Base-by-base conservation (phyloP, 2,888 invertebrate species). In the Artemia sp. region DNA sequence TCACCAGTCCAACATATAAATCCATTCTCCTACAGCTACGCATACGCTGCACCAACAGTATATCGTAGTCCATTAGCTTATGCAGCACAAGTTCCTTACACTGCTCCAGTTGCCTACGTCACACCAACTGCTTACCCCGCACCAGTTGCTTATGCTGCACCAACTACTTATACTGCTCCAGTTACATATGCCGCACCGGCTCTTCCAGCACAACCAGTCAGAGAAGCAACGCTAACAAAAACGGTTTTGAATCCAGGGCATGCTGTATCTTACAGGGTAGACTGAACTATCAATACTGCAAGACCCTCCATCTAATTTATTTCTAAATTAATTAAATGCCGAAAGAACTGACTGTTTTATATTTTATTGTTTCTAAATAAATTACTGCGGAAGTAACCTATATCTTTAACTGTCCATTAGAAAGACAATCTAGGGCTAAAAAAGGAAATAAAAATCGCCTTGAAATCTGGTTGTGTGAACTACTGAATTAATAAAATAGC, bases 171-270 rank as follows among this genome's bases (percentile, higher is more conserved):
- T 72, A 14, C 73, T 70, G 52, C 73, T 67, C 72, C 73, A 70
- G 68, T 68, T 14, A 69, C 67, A 11, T 68, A 70, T 53, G 74
- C 72, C 70, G 74, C 75, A 70, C 72, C 74, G 68, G 72, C 74
- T 12, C 51, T 68, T 51, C 70, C 70, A 11, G 67, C 67, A 8
- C 51, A 51, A 51, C 24, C 70, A 19, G 73, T 75, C 69, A 74
- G 76, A 52, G 75, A 74, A 67, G 78, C 77, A 70, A 76, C 76
- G 69, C 75, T 77, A 71, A 78, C 78, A 75, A 76, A 76, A 70
- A 75, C 79, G 67, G 76, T 77, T 74, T 78, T 79, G 76, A 79
- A 75, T 75, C 79, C 80, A 69, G 79, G 78, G 72, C 79, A 79
- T 74, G 79, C 79, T 70, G 76, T 78, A 71, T 77, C 77, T 68